phyloP scores from a whole-genome alignment of 2,113 vertebrate genomes.

The Motacilla alba region DNA sequence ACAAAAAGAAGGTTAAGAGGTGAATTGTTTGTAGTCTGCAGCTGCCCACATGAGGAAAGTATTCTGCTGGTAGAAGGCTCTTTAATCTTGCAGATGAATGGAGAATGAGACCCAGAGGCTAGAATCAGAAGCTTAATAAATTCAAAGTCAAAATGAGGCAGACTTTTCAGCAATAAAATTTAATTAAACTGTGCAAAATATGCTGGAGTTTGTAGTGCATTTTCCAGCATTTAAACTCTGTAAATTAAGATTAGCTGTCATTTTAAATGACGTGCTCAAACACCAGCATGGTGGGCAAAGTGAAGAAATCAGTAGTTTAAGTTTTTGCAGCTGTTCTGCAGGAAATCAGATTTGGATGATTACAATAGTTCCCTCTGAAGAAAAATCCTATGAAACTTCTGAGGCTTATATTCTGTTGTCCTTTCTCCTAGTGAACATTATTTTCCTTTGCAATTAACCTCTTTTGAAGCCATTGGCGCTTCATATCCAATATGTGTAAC shows the following conservation, averaged over 20 bases:
- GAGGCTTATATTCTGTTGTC: background rate
- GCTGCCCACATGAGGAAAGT: background rate
- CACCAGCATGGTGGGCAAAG: background rate
- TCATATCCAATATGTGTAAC: background rate
- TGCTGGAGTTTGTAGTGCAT: background rate
- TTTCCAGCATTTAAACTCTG: background rate
- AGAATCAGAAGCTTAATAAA: conserved; percentile 6
- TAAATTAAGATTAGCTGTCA: background rate
- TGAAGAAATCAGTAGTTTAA: background rate
- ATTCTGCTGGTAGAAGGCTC: background rate
- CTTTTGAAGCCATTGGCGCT: background rate
- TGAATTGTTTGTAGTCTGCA: conserved; percentile 4
- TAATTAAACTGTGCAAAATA: background rate
- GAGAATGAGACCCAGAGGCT: background rate
- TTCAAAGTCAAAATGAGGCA: background rate
- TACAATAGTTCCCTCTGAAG: background rate
- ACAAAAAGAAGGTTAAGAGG: conserved; percentile 9
- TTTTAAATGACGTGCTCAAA: background rate
- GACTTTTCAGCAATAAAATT: background rate
- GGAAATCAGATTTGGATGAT: background rate
- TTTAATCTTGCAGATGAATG: conserved; percentile 15
- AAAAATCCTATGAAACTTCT: background rate
- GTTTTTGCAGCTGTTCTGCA: background rate
- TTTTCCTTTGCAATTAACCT: background rate
- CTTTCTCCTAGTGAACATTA: background rate